Conservation (phyloP, 1,140 invertebrate species). For the Orius insidiosus region DNA sequence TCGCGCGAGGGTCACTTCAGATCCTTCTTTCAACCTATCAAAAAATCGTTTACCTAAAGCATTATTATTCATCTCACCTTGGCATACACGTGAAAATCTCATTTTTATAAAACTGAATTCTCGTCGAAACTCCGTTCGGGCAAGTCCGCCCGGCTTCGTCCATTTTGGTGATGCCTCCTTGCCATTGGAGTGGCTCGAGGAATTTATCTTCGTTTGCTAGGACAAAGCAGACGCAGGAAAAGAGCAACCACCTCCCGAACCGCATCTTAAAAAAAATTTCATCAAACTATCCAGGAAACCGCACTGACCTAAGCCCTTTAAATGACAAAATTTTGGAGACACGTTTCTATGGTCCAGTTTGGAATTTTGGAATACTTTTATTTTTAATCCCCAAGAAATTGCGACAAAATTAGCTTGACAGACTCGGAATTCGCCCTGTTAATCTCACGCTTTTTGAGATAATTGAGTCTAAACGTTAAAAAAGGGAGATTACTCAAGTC, state of each 20-base stretch:
- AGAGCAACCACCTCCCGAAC: background rate
- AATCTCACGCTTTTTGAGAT: too few species aligned
- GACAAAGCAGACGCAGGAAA: background rate
- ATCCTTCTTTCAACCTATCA: conserved; percentile 8
- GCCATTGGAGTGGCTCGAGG: conserved; percentile 3
- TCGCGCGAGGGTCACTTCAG: background rate
- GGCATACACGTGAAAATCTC: conserved; percentile 37
- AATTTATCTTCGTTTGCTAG: conserved; percentile 1
- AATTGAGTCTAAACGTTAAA: too few species aligned
- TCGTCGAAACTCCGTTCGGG: conserved; percentile 29
- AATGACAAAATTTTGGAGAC: too few species aligned
- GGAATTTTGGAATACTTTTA: too few species aligned
- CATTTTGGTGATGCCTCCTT: conserved; percentile 1
- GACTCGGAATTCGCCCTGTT: too few species aligned
- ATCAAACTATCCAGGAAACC: background rate
- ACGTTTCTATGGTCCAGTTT: too few species aligned
- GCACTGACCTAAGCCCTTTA: too few species aligned
- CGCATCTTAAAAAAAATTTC: background rate
- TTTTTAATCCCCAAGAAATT: too few species aligned
- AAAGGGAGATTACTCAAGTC: too few species aligned
- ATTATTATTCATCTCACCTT: conserved; percentile 38
- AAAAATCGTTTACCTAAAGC: conserved; percentile 24
- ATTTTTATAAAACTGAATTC: conserved; percentile 37
- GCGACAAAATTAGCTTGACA: too few species aligned
- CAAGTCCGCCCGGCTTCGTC: background rate